Conservation (phyloP, 2,888 invertebrate species). For the Heliconius hortense region DNA sequence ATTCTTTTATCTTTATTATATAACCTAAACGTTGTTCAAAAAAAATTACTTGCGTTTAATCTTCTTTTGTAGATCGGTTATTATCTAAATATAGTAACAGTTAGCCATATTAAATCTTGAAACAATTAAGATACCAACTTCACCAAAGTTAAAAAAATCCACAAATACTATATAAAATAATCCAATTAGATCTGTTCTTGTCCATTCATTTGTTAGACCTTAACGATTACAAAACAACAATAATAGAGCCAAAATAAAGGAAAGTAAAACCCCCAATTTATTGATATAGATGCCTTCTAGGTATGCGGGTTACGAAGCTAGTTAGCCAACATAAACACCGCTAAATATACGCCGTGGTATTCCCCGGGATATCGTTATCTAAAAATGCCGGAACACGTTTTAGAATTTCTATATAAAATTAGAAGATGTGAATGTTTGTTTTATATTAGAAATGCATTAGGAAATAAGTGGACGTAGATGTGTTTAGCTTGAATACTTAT, state of each 20-base stretch:
- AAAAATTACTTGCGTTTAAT: no score
- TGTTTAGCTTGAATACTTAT: not conserved
- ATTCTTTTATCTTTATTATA: no score
- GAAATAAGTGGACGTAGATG: not conserved
- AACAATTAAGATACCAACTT: not conserved
- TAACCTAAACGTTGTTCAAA: no score
- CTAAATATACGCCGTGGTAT: slow-evolving; percentile 25
- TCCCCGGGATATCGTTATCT: slow-evolving; percentile 22
- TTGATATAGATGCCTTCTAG: not conserved
- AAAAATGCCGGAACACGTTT: slow-evolving; percentile 25
- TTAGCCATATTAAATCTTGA: not conserved
- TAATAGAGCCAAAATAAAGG: slow-evolving; percentile 5
- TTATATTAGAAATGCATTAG: not conserved
- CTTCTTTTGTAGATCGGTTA: not conserved
- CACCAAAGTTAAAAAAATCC: not conserved
- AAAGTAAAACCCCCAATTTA: slow-evolving; percentile 6
- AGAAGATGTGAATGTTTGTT: not conserved
- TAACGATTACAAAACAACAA: not conserved
- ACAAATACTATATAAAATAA: not conserved
- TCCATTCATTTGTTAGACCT: slow-evolving; percentile 4
- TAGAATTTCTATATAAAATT: not conserved
- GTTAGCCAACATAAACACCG: slow-evolving; percentile 23
- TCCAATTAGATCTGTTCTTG: not conserved
- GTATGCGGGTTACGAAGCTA: slow-evolving; percentile 2
- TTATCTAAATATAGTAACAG: no score